Base-by-base conservation (phyloP, 2,797 vertebrate species). In the Sebastes paucispinis region DNA sequence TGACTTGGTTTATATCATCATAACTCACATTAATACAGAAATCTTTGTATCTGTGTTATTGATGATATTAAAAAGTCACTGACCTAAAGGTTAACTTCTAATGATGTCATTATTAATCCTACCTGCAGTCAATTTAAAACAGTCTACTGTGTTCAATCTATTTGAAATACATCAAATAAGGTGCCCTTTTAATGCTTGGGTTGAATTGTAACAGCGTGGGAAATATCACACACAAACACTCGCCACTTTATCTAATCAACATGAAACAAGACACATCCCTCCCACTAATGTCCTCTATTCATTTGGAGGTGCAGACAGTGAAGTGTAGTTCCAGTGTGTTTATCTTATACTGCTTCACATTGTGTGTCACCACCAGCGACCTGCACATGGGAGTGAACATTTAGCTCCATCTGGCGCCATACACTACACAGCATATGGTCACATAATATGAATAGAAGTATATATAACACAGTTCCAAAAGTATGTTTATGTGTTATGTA, bases 1-100 rank as follows among this genome's bases (percentile, higher is more conserved):
- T 67, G 57, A 78, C 71, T 82, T 71, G 16, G 29, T 81, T 75
- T 27, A 67, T 70, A 69, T 81, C 29, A 27, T 65, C 73, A 60
- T 36, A 63, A 22, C 29, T 78, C 25, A 70, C 36, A 54, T 65
- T 77, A 36, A 59, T 79, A 31, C 8, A 75, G 11, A 63, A 22
- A 77, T 72, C 8, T 68, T 74, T 62, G 18, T 59, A 32, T 18
- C n/a, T 32, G 18, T 55, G 22, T 75, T 43, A 43, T 55, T 72
- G 54, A 31, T 68, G 16, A 36, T 12, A 70, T 80, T 24, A 55
- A 73, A 79, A 55, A 36, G 29, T 4, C 7, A 54, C 47, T 70
- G 36, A 67, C 55, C 60, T 39, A 36, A 77, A 64, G 66, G 76
- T 72, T 70, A 69, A 39, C 10, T 24, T 59, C 39, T 60, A 70